A percentile compares a stretch with the other conserved stretches of the same genome.
Conservation (phyloP, 1,140 invertebrate genomes). For the Danaus melanippus region DNA sequence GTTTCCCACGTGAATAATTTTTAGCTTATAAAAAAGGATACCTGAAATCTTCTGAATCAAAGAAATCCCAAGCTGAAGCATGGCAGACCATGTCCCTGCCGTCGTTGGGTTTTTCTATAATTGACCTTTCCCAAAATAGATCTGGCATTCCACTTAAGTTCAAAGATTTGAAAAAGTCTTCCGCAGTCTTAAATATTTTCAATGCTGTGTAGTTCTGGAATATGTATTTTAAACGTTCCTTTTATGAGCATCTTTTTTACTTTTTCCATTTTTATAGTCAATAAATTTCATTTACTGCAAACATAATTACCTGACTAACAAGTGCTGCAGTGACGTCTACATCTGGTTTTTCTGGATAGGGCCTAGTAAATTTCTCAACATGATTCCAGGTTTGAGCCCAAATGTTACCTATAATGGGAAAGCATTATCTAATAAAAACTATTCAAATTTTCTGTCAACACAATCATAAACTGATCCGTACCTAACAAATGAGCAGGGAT, state of each 20-base stretch:
- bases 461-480: slow-evolving; percentile 33
- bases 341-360: slow-evolving; percentile 81
- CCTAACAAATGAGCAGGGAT: slow-evolving; percentile 92
- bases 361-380: slow-evolving; percentile 79
- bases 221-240: not conserved
- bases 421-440: slow-evolving; percentile 2
- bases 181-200: slow-evolving; percentile 69
- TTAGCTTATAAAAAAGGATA: slow-evolving; percentile 33
- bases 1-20: too few species aligned
- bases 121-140: slow-evolving; percentile 72
- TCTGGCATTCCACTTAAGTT: slow-evolving; percentile 67
- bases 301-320: slow-evolving; percentile 74
- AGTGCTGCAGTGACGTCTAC: slow-evolving; percentile 82
- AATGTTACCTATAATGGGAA: slow-evolving; percentile 84
- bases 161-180: slow-evolving; percentile 72
- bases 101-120: slow-evolving; percentile 74
- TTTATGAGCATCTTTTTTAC: too few species aligned
- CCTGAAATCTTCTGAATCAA: slow-evolving; percentile 77
- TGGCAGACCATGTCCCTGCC: slow-evolving; percentile 80
- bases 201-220: slow-evolving; percentile 66
- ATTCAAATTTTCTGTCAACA: slow-evolving; percentile 3
- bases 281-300: not conserved
- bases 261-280: too few species aligned
- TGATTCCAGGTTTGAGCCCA: slow-evolving; percentile 92
- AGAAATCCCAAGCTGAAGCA: slow-evolving; percentile 87